Base-by-base conservation (phyloP, 92 coral and sea anemone species). In the Heliopora coerulea region DNA sequence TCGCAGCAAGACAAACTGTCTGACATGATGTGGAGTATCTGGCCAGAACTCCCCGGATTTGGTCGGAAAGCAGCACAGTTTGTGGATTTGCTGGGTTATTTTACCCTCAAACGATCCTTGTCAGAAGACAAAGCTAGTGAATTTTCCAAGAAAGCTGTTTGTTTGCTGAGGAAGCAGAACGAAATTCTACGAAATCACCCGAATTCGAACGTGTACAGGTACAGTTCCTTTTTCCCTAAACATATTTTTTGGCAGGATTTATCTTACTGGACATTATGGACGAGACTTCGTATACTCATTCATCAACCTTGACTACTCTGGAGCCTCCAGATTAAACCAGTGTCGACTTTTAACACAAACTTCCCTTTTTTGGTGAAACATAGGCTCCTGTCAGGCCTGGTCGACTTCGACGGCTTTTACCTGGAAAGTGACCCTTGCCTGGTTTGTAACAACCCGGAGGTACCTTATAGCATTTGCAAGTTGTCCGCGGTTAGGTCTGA, bases 351-450 rank as follows among this genome's bases (percentile, higher is more conserved):
- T n/a, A n/a, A n/a, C n/a, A n/a, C n/a, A n/a, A n/a, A n/a, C 23
- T 56, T 19, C 30, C 62, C 62, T 56, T 56, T 56, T 23, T 15
- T 24, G 4, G 42, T 10, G 4, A 37, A 37, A 4, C 26, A 35
- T 59, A 93, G 98, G 70, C 87, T 93, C 90, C 80, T 93, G 72
- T 89, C 98, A 49, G 98, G 98, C 6, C 87, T 85, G 68, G 98
- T 93, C 14, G 96, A 93, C 65, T 93, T 93, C 75, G 98, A 93
- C 78, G 98, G 98, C 20, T 93, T 90, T 64, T 93, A 93, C 75
- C 75, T 93, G 82, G 98, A 93, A 82, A 93, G 98, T 79, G 98
- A 93, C 59, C 98, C 98, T 0, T 93, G 98, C 44, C 86, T 93
- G 37, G 98, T 93, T 28, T 93, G 98, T 66, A 93, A 93, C 73